Conservation (phyloP, 2,113 vertebrate species). For the Ochotona curzoniae region DNA sequence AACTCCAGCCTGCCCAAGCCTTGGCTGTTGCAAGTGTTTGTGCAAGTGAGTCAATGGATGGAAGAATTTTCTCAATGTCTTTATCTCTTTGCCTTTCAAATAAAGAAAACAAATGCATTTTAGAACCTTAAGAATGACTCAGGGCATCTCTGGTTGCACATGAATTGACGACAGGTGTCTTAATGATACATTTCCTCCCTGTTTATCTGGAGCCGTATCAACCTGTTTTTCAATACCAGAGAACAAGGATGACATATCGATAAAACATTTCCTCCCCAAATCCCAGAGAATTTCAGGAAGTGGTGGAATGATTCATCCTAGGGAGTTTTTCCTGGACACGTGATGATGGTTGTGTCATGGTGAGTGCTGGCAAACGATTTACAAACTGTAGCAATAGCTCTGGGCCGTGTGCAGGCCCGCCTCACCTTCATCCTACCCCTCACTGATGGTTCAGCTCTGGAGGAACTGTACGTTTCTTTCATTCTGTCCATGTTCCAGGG, state of each 20-base stretch:
- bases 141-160: not conserved
- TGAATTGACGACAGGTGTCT: not conserved
- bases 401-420: not conserved
- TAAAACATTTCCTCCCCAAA: slow-evolving; percentile 50
- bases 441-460: not conserved
- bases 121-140: too few species aligned
- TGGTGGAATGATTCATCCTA: not conserved
- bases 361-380: not conserved
- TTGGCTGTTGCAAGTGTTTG: too few species aligned
- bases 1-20: too few species aligned
- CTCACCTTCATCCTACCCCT: not conserved
- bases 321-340: not conserved
- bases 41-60: too few species aligned
- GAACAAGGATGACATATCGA: not conserved
- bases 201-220: not conserved
- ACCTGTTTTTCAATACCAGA: slow-evolving; percentile 22
- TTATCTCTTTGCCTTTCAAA: too few species aligned
- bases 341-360: not conserved
- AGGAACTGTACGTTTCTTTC: not conserved
- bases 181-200: not conserved
- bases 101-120: too few species aligned
- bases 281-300: slow-evolving; percentile 8
- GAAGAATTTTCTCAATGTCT: too few species aligned
- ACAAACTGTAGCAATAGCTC: not conserved
- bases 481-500: not conserved